Percentiles rank a stretch among this genome's conserved stretches.
Evolutionary conservation across 2,888 invertebrate species (phyloP).

Genomic region (Sepiola atlantica): DNA sequence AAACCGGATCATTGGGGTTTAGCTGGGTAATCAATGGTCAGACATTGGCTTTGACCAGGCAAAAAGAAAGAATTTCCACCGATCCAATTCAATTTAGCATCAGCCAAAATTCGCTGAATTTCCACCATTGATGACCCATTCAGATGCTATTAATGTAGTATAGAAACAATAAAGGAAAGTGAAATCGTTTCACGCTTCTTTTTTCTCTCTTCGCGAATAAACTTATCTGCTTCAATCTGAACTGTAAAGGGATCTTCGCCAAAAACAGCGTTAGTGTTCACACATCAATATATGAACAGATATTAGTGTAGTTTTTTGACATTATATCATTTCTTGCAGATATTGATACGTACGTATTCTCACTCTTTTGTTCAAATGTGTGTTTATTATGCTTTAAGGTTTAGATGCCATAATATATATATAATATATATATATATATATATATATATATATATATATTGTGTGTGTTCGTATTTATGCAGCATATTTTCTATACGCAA

Average conservation of each 20-base stretch:
- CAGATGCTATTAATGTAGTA: background rate
- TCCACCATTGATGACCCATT: background rate
- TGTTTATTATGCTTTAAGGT: no score
- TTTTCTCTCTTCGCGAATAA: background rate
- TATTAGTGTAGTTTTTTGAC: no score
- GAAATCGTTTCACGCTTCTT: background rate
- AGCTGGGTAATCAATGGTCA: background rate
- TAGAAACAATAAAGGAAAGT: background rate
- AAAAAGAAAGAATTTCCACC: background rate
- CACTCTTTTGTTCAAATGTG: no score
- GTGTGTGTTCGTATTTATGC: no score
- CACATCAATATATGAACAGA: no score
- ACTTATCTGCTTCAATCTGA: background rate
- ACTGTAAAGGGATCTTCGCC: background rate
- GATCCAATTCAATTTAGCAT: background rate
- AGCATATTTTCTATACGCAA: no score
- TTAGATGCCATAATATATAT: background rate
- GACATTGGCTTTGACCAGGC: background rate
- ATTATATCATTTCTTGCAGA: no score
- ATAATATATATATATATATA: background rate
- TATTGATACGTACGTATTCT: no score
- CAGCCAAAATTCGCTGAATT: background rate
- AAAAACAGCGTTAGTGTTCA: no score
- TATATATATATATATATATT: background rate
- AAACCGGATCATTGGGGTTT: background rate